phyloP scores from a whole-genome alignment of 1,140 invertebrate species.

The Uloborus diversus region DNA sequence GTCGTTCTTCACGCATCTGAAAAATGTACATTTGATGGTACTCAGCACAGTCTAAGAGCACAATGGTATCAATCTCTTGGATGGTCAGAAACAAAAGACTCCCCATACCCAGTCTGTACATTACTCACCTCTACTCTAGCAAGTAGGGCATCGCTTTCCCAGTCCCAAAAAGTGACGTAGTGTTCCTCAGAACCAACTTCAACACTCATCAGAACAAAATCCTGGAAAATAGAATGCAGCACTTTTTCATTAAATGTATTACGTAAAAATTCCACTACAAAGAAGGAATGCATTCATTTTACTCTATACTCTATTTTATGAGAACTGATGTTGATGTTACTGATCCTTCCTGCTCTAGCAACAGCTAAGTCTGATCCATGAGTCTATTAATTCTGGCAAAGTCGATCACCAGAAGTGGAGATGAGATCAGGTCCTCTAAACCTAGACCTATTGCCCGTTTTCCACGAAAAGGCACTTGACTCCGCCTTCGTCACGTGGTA shows the following conservation, averaged over 20 bases:
- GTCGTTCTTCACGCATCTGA: background rate
- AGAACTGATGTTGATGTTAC: no score
- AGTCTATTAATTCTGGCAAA: no score
- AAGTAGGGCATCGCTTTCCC: constrained; percentile 58
- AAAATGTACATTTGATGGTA: background rate
- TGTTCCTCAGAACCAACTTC: constrained; percentile 67
- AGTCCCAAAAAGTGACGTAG: constrained; percentile 66
- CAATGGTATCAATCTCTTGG: background rate
- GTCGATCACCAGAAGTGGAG: no score
- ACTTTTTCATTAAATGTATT: background rate
- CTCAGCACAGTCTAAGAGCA: background rate
- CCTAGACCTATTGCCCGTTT: no score
- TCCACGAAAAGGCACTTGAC: no score
- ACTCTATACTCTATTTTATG: no score
- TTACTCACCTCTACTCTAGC: constrained; percentile 27
- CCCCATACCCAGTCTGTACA: background rate
- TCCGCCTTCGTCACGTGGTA: no score
- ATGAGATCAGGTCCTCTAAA: no score
- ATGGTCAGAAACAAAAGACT: background rate
- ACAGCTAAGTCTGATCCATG: no score
- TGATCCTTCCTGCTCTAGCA: no score
- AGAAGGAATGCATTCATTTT: background rate
- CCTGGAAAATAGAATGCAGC: constrained; percentile 57
- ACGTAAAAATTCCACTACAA: background rate
- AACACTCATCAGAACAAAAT: constrained; percentile 64